Conservation (phyloP, 2,888 invertebrate species). For the Oscheius myriophilus region DNA sequence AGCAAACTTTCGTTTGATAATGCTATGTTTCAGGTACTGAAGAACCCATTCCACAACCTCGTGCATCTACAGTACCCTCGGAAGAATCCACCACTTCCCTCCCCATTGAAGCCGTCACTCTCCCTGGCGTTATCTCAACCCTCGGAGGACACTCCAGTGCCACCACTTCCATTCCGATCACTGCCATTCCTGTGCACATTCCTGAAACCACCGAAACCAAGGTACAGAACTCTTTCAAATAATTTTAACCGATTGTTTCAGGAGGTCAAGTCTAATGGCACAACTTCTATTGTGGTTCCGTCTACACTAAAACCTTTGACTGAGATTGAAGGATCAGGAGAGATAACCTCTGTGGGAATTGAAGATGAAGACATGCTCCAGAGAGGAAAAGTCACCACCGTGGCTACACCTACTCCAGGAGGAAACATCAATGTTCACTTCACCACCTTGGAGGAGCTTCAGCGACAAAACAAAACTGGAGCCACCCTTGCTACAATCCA, state of each 20-base stretch:
- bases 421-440: constrained; percentile 23
- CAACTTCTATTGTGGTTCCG: constrained; percentile 5
- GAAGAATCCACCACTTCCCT: constrained; percentile 1
- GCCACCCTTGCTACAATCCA: not conserved
- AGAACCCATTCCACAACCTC: not conserved
- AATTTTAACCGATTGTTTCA: not conserved
- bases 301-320: constrained; percentile 7
- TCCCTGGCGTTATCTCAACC: constrained; percentile 28
- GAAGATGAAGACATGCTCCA: constrained; percentile 26
- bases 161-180: constrained; percentile 28
- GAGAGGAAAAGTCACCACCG: not conserved
- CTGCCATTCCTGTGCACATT: constrained; percentile 29
- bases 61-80: not conserved
- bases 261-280: not conserved
- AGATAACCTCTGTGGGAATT: not conserved
- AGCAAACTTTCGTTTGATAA: not conserved
- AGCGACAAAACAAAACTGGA: not conserved
- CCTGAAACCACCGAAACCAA: not conserved
- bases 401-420: not conserved
- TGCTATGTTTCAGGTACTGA: not conserved
- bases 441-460: constrained; percentile 14
- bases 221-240: not conserved
- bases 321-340: constrained; percentile 10
- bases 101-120: not conserved
- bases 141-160: constrained; percentile 11